Evolutionary conservation across 2,113 vertebrate genomes (phyloP).

Genomic region (Oxyruncus cristatus): DNA sequence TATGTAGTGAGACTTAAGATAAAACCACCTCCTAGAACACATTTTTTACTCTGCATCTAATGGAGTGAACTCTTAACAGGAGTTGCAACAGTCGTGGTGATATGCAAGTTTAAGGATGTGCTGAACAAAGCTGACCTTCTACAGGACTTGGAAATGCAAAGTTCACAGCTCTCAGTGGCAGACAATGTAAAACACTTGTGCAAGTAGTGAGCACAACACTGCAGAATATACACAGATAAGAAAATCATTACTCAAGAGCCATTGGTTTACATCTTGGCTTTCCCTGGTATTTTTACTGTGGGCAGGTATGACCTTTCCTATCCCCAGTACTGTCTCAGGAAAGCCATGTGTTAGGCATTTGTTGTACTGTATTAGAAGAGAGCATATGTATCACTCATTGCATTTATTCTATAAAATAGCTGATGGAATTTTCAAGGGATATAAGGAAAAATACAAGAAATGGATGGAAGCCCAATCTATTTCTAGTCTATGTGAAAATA

Average conservation of each 20-base stretch:
- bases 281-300: background rate
- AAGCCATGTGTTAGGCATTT: background rate
- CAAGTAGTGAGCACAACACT: rapidly evolving
- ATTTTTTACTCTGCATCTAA: background rate
- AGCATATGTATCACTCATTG: background rate
- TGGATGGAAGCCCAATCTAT: background rate
- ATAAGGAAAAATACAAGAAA: background rate
- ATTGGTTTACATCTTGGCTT: background rate
- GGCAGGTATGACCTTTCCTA: background rate
- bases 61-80: background rate
- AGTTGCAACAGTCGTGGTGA: background rate
- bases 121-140: background rate
- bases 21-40: background rate
- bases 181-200: background rate
- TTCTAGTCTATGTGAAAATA: background rate
- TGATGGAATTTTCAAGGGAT: background rate
- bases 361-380: background rate
- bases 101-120: background rate
- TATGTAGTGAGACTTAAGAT: background rate
- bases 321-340: background rate
- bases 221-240: background rate
- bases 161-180: background rate
- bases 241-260: background rate
- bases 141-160: background rate
- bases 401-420: background rate